Conservation (phyloP, 2,888 invertebrate genomes). For the Anoplius nigerrimus region DNA sequence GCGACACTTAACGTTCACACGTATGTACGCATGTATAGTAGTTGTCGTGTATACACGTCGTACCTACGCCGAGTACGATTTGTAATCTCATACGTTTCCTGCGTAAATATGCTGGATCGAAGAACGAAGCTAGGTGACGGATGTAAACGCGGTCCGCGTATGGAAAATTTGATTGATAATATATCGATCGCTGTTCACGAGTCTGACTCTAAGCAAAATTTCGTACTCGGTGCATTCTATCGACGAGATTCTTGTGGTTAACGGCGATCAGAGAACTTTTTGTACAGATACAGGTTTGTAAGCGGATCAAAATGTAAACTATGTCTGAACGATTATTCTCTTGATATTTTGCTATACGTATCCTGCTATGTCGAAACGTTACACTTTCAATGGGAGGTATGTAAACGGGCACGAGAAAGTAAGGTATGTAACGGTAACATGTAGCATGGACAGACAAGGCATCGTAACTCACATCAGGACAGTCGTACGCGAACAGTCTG, state of each 20-base stretch:
- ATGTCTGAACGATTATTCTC: not conserved
- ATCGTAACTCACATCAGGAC: conserved; percentile 71
- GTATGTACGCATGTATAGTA: conserved; percentile 54
- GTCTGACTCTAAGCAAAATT: conserved; percentile 8
- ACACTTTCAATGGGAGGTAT: conserved; percentile 3
- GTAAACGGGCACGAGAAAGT: conserved; percentile 28
- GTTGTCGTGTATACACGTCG: conserved; percentile 29
- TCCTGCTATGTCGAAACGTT: not conserved
- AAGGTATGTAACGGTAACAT: conserved; percentile 5
- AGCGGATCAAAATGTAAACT: not conserved
- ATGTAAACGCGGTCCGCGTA: too few relatives aligned
- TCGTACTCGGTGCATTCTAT: conserved; percentile 30
- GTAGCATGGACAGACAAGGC: conserved; percentile 51
- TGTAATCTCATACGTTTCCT: not conserved
- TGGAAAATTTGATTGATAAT: too few relatives aligned
- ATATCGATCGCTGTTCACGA: too few relatives aligned
- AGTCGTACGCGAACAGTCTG: conserved; percentile 73
- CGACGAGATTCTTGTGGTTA: too few relatives aligned
- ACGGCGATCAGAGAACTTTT: not conserved
- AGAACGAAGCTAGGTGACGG: too few relatives aligned
- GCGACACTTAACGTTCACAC: conserved; percentile 71
- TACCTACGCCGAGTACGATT: conserved; percentile 32
- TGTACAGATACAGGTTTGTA: not conserved
- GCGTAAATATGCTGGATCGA: not conserved
- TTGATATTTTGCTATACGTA: not conserved